Evolutionary conservation across 2,113 vertebrate genomes (phyloP), one percentile per base, ranked within the genome.

Genomic region (Haplochromis vanheusdeni): DNA sequence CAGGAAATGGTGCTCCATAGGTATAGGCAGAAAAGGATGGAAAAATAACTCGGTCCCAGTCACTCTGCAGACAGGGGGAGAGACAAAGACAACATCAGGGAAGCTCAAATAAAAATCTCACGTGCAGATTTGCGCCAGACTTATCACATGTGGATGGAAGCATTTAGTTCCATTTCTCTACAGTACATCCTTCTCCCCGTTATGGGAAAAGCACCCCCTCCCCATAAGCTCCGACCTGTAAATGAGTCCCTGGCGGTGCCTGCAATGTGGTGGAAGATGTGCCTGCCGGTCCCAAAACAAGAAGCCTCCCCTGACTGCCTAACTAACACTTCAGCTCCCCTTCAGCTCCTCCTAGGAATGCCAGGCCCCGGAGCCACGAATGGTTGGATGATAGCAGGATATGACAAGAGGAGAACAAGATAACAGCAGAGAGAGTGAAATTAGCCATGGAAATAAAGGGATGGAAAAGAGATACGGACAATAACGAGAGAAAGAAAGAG

Each of bases 1-100:
- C 89, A 93, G 93, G 92, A 96, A 96, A 94, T 56, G 88, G 89
- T 90, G 86, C 86, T 93, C 90, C 96, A 96, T 96, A 87, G 82
- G 88, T 87, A 93, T 83, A 65, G 56, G 84, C 84, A 84, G 87
- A 91, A 95, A 93, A 23, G 35, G 82, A 21, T 68, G 23, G 80
- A 55, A 79, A 62, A 85, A 91, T 86, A 68, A 87, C 16, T 87
- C 16, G 6, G 37, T 80, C 65, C 83, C 82, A 79, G 49, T 88
- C 82, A 28, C 77, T 90, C 91, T 93, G 87, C 42, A 85, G 45
- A 75, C 35, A 82, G 47, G 12, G 26, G 80, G 12, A 89, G 23
- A 90, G 28, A 89, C 26, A 89, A 80, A 89, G 28, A 87, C 33
- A 37, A 83, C 65, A 42, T 90, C 58, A 94, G 88, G 83, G 23